Conservation (phyloP, 2,888 invertebrate species). For the Diarsia mendica region DNA sequence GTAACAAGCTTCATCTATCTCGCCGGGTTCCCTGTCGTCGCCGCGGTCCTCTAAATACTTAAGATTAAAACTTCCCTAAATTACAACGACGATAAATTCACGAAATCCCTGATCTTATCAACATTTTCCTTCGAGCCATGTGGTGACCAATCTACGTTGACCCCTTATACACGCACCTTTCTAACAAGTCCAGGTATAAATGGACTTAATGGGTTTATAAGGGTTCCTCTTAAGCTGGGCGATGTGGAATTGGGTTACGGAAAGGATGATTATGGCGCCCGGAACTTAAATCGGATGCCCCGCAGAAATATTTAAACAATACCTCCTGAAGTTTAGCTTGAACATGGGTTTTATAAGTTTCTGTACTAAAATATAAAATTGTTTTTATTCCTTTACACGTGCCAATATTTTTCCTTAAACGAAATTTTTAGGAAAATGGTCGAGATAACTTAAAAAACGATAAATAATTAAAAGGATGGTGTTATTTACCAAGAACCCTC, state of each 20-base stretch:
- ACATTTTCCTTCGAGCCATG: constrained; percentile 64
- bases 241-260: constrained; percentile 46
- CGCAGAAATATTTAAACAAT: constrained; percentile 45
- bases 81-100: constrained; percentile 71
- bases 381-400: not conserved
- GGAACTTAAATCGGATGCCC: constrained; percentile 30
- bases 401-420: not conserved
- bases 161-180: constrained; percentile 46
- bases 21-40: constrained; percentile 3
- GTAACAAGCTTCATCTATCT: not conserved
- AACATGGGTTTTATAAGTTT: constrained; percentile 2
- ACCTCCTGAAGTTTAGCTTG: constrained; percentile 26
- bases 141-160: constrained; percentile 53
- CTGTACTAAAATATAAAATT: not conserved
- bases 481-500: not conserved
- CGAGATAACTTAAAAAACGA: not conserved
- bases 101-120: constrained; percentile 72
- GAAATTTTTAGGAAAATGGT: not conserved
- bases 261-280: constrained; percentile 42
- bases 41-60: constrained; percentile 45
- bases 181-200: constrained; percentile 49
- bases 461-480: constrained; percentile 10
- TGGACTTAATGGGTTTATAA: constrained; percentile 48
- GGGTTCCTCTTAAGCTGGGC: constrained; percentile 53
- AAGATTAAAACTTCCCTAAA: constrained; percentile 71